phyloP scores from a whole-genome alignment of 2,888 invertebrate species.

The Tiliacea aurago region DNA sequence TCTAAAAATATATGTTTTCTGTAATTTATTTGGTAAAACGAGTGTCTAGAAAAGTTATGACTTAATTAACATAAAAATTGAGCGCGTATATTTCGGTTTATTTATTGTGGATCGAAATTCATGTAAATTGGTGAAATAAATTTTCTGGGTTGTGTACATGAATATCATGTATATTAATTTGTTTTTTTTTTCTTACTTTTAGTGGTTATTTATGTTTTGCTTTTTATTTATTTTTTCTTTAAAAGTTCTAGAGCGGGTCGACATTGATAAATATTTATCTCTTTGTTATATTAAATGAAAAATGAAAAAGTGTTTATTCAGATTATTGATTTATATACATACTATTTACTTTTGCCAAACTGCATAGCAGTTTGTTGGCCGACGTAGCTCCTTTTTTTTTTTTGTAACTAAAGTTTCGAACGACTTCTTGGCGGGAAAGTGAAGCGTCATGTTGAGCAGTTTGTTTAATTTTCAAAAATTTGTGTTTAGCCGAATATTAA shows the following conservation, averaged over 20 bases:
- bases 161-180: conserved; percentile 15
- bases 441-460: too few relatives aligned
- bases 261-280: neutral
- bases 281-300: too few relatives aligned
- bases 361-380: too few relatives aligned
- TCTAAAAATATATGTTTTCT: conserved; percentile 16
- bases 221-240: neutral
- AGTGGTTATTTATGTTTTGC: neutral
- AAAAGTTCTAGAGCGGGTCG: neutral
- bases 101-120: conserved; percentile 34
- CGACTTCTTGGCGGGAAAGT: too few relatives aligned
- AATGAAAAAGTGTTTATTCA: too few relatives aligned
- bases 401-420: too few relatives aligned
- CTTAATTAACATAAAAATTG: conserved; percentile 50
- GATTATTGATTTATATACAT: too few relatives aligned
- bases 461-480: too few relatives aligned
- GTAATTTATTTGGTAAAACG: conserved; percentile 25
- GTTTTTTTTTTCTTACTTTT: neutral
- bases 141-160: conserved; percentile 6
- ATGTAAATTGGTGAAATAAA: conserved; percentile 31
- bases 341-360: too few relatives aligned
- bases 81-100: conserved; percentile 13
- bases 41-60: conserved; percentile 39
- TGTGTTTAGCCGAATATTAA: too few relatives aligned
- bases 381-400: too few relatives aligned